A percentile compares a stretch with the other conserved stretches of the same genome.
phyloP scores from a whole-genome alignment of 2,888 invertebrate species.

The Deroplatys truncata region DNA sequence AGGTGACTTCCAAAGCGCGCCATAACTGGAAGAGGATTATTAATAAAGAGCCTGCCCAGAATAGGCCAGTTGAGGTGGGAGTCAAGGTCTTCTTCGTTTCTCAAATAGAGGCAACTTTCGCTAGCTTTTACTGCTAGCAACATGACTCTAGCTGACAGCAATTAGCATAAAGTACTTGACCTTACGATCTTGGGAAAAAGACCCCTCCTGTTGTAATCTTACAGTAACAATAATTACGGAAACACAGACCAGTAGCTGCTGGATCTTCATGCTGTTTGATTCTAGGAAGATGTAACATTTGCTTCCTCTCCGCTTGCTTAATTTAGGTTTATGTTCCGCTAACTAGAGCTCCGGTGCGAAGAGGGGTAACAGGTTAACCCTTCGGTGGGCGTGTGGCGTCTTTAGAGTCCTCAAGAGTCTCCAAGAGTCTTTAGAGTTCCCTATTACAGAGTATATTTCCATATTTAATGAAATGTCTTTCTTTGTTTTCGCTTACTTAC shows the following conservation, averaged over 20 bases:
- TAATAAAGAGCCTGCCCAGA: background rate
- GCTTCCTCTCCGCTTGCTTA: too few species aligned
- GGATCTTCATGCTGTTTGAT: too few species aligned
- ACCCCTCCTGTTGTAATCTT: background rate
- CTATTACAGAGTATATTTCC: too few species aligned
- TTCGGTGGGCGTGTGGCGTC: too few species aligned
- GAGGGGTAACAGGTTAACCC: too few species aligned
- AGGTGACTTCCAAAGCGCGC: background rate
- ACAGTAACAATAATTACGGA: background rate
- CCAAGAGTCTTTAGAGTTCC: too few species aligned
- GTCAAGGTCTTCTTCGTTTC: background rate
- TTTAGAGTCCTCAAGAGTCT: too few species aligned
- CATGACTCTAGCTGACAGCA: background rate
- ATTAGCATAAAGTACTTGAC: background rate
- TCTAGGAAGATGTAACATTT: too few species aligned
- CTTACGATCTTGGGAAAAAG: background rate
- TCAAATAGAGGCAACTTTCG: background rate
- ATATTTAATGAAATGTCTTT: too few species aligned
- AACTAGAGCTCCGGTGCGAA: too few species aligned
- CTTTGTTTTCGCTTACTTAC: too few species aligned
- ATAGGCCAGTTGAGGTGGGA: background rate
- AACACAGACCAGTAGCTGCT: background rate
- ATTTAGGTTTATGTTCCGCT: too few species aligned
- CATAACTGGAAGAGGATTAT: background rate
- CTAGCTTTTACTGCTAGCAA: background rate